Evolutionary conservation across 2,888 invertebrate species (phyloP).

Genomic region (Agrotis ipsilon): DNA sequence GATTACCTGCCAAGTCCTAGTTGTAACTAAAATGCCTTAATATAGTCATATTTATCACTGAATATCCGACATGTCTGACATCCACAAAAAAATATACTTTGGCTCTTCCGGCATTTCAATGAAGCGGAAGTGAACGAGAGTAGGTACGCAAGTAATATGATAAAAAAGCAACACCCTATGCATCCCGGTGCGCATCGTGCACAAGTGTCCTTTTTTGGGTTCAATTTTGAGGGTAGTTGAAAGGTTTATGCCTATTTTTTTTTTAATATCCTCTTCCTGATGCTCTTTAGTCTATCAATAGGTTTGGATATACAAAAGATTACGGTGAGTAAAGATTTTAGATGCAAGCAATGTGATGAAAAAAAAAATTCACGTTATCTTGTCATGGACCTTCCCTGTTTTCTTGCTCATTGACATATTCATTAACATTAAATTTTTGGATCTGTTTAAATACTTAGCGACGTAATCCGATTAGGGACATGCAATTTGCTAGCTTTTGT

Average conservation of each 20-base stretch:
- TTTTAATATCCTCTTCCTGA: constrained; percentile 62
- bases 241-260: constrained; percentile 53
- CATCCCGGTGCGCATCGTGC: constrained; percentile 73
- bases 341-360: background rate
- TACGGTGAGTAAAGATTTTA: background rate
- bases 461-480: background rate
- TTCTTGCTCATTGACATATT: background rate
- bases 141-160: constrained; percentile 71
- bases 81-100: constrained; percentile 30
- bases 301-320: constrained; percentile 18
- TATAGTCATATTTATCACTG: background rate
- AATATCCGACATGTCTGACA: constrained; percentile 5
- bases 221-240: constrained; percentile 69
- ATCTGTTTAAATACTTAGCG: background rate
- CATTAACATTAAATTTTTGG: background rate
- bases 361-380: background rate
- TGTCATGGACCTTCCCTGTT: background rate
- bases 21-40: background rate
- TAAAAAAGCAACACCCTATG: constrained; percentile 75
- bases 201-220: constrained; percentile 79
- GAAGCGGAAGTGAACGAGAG: constrained; percentile 78
- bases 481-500: background rate
- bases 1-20: background rate
- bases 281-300: constrained; percentile 29
- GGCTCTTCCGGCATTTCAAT: constrained; percentile 78